Evolutionary conservation across 64 coral and sea anemone genomes (phyloP), one percentile per base, ranked within the genome.

Genomic region (Anthopleura sola): DNA sequence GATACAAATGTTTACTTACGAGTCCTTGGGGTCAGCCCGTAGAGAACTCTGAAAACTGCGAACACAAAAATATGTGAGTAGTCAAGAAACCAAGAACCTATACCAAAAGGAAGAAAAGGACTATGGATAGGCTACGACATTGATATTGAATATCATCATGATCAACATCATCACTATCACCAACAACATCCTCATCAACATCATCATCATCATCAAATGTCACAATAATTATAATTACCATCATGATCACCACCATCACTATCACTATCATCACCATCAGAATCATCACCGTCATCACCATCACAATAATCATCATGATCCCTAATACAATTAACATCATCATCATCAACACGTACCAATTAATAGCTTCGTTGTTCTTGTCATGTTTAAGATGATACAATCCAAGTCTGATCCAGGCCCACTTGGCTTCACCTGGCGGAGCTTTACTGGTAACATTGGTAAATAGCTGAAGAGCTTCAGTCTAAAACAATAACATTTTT

Each of bases 331-430:
- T 51, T 10, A 51, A 6, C 49, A 51, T 51, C 49, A 53, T 53
- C 1, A 13, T 0, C 50, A 53, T 53, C 77, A 24, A 14, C 26
- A 55, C 85, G 75, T 81, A 99, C 97, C 97, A 99, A 3, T 60
- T 78, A 75, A 99, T 85, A 40, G 97, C 89, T 18, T 92, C 87
- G 20, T 88, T 95, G 64, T 81, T 91, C 56, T 99, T 78, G 29
- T 68, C 88, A 84, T 92, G 86, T 78, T 92, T 99, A 11, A 99
- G 86, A 90, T 95, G 85, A 78, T 85, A 89, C 56, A 99, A 80
- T 40, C 97, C 97, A 38, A 99, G 84, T 18, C 97, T 86, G 2
- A 99, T 78, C 89, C 93, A 99, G 12, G 97, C 89, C 97, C 97
- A 99, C 81, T 99, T 99, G 13, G 74, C 89, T 71, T 85, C 81